Conservation (phyloP, 2,888 invertebrate species). For the Catocala sponsa region DNA sequence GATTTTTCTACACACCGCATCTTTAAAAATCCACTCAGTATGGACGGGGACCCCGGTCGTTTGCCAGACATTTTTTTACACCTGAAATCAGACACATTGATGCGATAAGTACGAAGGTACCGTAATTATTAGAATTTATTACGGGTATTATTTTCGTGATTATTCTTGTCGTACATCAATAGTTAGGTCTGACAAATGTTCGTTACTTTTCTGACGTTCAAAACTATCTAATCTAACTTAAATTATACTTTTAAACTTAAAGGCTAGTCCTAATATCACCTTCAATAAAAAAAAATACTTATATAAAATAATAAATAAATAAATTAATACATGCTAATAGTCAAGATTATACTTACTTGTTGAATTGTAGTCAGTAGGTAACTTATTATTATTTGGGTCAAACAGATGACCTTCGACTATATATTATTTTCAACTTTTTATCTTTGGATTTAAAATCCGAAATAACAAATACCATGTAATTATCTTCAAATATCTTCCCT, state of each 20-base stretch:
- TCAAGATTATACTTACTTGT: conserved; percentile 24
- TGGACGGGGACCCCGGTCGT: conserved; percentile 21
- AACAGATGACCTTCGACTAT: conserved; percentile 21
- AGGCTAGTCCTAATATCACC: too few relatives aligned
- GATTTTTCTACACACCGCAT: conserved; percentile 15
- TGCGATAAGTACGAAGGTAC: conserved; percentile 9
- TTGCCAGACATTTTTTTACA: conserved; percentile 18
- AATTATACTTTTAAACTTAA: too few relatives aligned
- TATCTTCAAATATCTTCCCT: too few relatives aligned
- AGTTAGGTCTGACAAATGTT: too few relatives aligned
- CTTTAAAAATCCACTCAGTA: conserved; percentile 22
- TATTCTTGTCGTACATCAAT: too few relatives aligned
- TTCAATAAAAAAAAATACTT: too few relatives aligned
- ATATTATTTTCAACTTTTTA: too few relatives aligned
- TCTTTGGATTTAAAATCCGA: too few relatives aligned
- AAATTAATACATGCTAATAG: conserved; percentile 19
- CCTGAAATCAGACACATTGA: conserved; percentile 19
- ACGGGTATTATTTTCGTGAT: conserved; percentile 19
- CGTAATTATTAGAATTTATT: conserved; percentile 18
- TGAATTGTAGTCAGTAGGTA: conserved; percentile 20
- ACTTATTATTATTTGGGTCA: conserved; percentile 19
- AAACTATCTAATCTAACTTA: too few relatives aligned
- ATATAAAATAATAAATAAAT: too few relatives aligned
- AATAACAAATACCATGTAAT: too few relatives aligned
- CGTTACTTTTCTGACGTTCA: too few relatives aligned